Evolutionary conservation across 2,113 vertebrate genomes (phyloP).

Genomic region (Neogobius melanostomus): DNA sequence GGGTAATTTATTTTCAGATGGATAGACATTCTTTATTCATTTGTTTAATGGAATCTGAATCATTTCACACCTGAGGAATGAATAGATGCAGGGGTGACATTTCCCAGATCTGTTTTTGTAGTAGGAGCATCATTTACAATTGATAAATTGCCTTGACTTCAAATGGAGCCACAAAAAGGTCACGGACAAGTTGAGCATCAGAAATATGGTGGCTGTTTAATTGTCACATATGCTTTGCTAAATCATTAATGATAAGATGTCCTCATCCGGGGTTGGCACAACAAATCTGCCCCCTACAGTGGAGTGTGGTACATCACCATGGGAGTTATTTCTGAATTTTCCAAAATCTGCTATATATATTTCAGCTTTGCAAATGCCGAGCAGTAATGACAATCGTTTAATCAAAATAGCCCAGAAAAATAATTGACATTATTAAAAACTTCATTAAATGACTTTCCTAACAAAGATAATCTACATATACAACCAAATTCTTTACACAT

Average conservation of each 20-base stretch:
- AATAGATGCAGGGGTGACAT: constrained; percentile 72
- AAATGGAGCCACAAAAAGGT: constrained; percentile 69
- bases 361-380: not conserved
- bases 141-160: constrained; percentile 66
- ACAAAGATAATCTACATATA: constrained; percentile 3
- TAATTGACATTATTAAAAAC: not conserved
- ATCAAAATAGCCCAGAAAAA: not conserved
- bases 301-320: not conserved
- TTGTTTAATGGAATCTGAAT: constrained; percentile 76
- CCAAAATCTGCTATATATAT: not conserved
- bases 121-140: constrained; percentile 67
- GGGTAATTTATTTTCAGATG: constrained; percentile 70
- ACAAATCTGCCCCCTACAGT: not conserved
- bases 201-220: constrained; percentile 62
- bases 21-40: constrained; percentile 67
- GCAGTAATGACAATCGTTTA: not conserved
- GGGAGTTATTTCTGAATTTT: not conserved
- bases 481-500: not conserved
- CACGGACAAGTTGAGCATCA: constrained; percentile 59
- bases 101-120: constrained; percentile 67
- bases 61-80: constrained; percentile 73
- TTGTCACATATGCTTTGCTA: constrained; percentile 58
- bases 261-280: not conserved
- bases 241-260: constrained; percentile 46
- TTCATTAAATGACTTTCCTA: constrained; percentile 1